These are phyloP conservation scores for Amiota mariae DNA, from an alignment of 2,888 invertebrate genomes.

Conservation along the genomic window DNA sequence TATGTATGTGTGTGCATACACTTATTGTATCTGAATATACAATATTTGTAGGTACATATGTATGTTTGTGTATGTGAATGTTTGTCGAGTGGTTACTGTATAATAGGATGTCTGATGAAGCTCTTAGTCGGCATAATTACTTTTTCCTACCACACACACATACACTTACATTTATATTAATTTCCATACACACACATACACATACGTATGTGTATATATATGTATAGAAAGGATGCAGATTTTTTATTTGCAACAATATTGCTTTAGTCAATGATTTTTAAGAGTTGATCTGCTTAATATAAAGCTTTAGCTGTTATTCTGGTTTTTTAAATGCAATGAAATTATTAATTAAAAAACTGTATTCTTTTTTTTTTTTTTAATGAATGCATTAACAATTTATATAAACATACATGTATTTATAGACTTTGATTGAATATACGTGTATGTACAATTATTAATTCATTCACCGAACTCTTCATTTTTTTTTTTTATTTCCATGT, in stretches of 20 bases:
- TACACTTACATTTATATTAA: not conserved
- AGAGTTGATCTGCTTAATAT: conserved; percentile 22
- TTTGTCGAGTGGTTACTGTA: conserved; percentile 60
- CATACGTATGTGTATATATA: not conserved
- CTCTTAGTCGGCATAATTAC: conserved; percentile 68
- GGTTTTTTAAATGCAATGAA: conserved; percentile 19
- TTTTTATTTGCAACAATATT: conserved; percentile 26
- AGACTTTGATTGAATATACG: too few species aligned
- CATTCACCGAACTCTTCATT: too few species aligned
- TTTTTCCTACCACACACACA: conserved; percentile 48
- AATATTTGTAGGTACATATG: conserved; percentile 18
- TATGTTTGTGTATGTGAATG: conserved; percentile 44
- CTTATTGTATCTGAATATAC: not conserved
- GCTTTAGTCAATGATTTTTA: conserved; percentile 47
- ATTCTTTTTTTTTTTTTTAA: not conserved
- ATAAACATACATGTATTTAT: too few species aligned
- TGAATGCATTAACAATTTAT: not conserved
- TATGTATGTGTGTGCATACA: conserved; percentile 7
- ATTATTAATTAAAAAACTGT: conserved; percentile 3
- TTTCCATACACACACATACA: conserved; percentile 4
- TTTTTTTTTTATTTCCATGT: too few species aligned
- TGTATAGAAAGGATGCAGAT: not conserved
- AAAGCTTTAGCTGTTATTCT: not conserved
- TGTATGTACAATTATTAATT: too few species aligned
- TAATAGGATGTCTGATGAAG: conserved; percentile 67